phyloP scores from a whole-genome alignment of 2,888 invertebrate species.

The Hyles lineata region DNA sequence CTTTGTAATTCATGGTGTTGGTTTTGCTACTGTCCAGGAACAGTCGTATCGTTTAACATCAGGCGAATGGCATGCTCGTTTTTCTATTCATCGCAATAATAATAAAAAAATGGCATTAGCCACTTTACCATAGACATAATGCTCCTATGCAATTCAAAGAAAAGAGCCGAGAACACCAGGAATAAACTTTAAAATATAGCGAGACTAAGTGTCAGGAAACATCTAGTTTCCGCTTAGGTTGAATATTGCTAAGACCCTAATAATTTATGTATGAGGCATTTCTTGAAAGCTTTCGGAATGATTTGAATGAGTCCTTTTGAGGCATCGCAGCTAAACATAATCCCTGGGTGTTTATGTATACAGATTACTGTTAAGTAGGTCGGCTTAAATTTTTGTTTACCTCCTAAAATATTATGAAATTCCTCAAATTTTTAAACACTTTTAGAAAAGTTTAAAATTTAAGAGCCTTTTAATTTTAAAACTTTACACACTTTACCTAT shows the following conservation, averaged over 20 bases:
- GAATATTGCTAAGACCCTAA: slow-evolving; percentile 14
- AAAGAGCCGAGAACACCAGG: background rate
- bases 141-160: no score
- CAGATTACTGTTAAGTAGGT: slow-evolving; percentile 6
- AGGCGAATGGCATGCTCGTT: no score
- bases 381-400: background rate
- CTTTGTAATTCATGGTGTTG: no score
- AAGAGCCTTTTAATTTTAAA: slow-evolving; percentile 1
- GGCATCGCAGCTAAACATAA: background rate
- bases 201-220: background rate
- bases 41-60: no score
- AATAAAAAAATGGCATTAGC: no score
- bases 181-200: background rate
- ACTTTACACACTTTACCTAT: background rate
- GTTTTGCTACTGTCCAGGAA: no score
- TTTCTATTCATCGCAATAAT: no score
- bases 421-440: background rate
- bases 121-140: no score
- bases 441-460: slow-evolving; percentile 9
- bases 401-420: background rate
- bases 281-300: slow-evolving; percentile 4
- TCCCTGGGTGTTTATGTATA: slow-evolving; percentile 6
- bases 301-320: slow-evolving; percentile 11
- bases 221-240: background rate
- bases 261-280: slow-evolving; percentile 4